phyloP scores from a whole-genome alignment of 2,888 invertebrate genomes.

The Thera britannica region DNA sequence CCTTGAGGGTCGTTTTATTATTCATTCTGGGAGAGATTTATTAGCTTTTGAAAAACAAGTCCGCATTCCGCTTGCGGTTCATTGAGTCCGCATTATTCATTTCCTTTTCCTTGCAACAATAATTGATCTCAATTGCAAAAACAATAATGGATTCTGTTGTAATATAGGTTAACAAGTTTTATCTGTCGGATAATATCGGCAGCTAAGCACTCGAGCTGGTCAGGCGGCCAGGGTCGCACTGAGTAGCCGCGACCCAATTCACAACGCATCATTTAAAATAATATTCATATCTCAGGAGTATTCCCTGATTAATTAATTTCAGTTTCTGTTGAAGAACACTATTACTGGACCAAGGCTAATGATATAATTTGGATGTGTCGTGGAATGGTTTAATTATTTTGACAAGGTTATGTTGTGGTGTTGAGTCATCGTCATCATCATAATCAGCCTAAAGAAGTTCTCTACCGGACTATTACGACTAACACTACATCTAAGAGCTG shows the following conservation, averaged over 20 bases:
- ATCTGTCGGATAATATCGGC: conserved; percentile 37
- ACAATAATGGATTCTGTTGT: conserved; percentile 19
- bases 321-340: conserved; percentile 24
- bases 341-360: conserved; percentile 28
- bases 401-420: not conserved
- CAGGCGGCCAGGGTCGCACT: conserved; percentile 41
- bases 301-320: conserved; percentile 33
- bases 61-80: conserved; percentile 39
- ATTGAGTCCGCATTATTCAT: conserved; percentile 36
- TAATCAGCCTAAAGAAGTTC: too few relatives aligned
- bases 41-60: conserved; percentile 57
- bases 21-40: conserved; percentile 70
- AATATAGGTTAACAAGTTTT: conserved; percentile 42
- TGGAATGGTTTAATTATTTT: conserved; percentile 7
- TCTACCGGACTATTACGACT: too few relatives aligned
- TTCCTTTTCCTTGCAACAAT: conserved; percentile 22
- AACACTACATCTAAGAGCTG: too few relatives aligned
- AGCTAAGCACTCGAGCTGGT: conserved; percentile 36
- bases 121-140: conserved; percentile 21
- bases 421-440: not conserved
- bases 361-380: conserved; percentile 20
- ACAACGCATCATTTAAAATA: conserved; percentile 31
- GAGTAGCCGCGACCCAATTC: conserved; percentile 41
- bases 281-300: conserved; percentile 30
- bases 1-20: conserved; percentile 79